Evolutionary conservation across 2,113 vertebrate species (phyloP).

Genomic region (Motacilla alba): DNA sequence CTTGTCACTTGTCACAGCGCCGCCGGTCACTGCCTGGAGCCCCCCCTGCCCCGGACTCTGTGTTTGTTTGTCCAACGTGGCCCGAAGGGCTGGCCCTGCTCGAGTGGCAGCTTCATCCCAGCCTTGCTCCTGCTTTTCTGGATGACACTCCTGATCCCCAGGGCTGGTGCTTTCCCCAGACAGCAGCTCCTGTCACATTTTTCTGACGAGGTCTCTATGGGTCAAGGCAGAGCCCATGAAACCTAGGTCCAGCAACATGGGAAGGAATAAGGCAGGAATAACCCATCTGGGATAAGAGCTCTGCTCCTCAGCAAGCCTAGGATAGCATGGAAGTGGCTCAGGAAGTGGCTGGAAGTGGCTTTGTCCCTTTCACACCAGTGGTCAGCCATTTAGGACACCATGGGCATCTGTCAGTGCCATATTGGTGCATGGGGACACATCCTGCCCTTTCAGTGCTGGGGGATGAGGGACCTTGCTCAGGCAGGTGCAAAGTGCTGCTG

Average conservation of each 20-base stretch:
- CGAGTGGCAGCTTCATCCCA: not conserved
- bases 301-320: not conserved
- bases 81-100: not conserved
- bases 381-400: accelerated
- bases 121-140: not conserved
- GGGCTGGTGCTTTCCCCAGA: accelerated
- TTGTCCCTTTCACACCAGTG: not conserved
- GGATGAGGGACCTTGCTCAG: not conserved
- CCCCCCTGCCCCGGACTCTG: not conserved
- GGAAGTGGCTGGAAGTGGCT: not conserved
- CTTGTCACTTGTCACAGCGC: not conserved
- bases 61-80: not conserved
- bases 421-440: accelerated
- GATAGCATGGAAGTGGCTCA: not conserved
- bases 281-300: not conserved
- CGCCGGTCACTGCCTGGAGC: not conserved
- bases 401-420: accelerated
- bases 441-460: not conserved
- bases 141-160: not conserved
- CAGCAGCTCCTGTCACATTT: not conserved
- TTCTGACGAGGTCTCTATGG: accelerated
- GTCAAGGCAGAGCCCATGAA: not conserved
- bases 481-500: not conserved
- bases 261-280: not conserved
- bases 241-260: not conserved